Conservation (phyloP, 2,797 vertebrate genomes). For the Cryptoblepharus egeriae region DNA sequence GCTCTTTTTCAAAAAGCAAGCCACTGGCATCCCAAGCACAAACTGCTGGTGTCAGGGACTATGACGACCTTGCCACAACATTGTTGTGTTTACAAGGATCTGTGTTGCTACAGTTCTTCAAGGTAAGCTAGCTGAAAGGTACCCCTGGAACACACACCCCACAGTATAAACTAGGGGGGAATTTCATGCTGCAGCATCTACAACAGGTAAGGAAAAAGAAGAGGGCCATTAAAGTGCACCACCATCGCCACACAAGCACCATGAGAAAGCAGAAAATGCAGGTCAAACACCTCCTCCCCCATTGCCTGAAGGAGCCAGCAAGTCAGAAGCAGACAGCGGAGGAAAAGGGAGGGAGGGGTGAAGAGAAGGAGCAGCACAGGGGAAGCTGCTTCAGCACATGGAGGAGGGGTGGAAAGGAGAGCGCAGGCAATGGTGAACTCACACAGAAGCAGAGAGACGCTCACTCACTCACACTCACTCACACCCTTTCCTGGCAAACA, state of each 20-base stretch:
- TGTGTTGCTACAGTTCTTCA: conserved; percentile 23
- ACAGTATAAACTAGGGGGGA: conserved; percentile 28
- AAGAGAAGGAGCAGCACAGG: conserved; percentile 31
- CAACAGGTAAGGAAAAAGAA: conserved; percentile 47
- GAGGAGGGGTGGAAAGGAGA: conserved; percentile 45
- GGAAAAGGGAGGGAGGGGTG: background rate
- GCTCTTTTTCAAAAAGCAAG: conserved; percentile 47
- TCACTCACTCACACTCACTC: background rate
- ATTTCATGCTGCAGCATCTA: conserved; percentile 54
- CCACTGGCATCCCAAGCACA: conserved; percentile 30
- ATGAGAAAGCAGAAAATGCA: conserved; percentile 83
- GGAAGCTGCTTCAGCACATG: conserved; percentile 58
- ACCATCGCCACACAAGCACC: conserved; percentile 67
- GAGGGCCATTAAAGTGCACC: conserved; percentile 58
- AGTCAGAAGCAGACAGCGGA: conserved; percentile 25
- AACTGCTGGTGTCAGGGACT: conserved; percentile 20
- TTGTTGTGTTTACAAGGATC: conserved; percentile 32
- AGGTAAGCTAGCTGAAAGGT: conserved; percentile 22
- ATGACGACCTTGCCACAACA: conserved; percentile 70
- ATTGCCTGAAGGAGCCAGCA: conserved; percentile 38
- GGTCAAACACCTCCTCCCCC: conserved; percentile 73
- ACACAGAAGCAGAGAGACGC: background rate
- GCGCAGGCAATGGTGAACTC: conserved; percentile 43
- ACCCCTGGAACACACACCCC: conserved; percentile 18
- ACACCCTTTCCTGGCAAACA: conserved; percentile 36